Percentiles rank a stretch among this genome's conserved stretches.
These are phyloP conservation scores for Drosophila jambulina DNA, from an alignment of 1,140 invertebrate species.

Conservation along the genomic window DNA sequence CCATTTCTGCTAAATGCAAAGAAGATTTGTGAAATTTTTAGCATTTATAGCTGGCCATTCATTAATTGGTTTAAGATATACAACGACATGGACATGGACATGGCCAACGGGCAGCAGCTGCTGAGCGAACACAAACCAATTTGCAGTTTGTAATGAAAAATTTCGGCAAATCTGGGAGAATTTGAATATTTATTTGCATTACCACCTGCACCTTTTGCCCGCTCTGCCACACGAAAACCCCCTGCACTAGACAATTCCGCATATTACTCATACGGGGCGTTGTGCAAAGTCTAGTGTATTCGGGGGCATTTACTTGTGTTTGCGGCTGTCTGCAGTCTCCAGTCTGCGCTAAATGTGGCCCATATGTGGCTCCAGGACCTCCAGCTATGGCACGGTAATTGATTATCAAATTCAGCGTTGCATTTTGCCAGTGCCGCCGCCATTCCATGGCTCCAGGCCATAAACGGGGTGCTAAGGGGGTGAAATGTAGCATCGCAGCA, in stretches of 20 bases:
- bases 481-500: constrained; percentile 22
- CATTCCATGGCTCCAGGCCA: constrained; percentile 31
- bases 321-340: constrained; percentile 50
- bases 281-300: constrained; percentile 37
- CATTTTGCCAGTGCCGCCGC: constrained; percentile 56
- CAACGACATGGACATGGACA: constrained; percentile 33
- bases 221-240: neutral
- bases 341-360: constrained; percentile 63
- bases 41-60: constrained; percentile 36
- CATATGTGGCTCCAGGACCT: constrained; percentile 51
- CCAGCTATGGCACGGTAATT: constrained; percentile 64
- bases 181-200: constrained; percentile 70
- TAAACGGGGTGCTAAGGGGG: constrained; percentile 13
- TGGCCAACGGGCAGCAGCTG: constrained; percentile 53
- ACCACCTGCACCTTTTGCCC: constrained; percentile 38
- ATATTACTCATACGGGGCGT: constrained; percentile 48
- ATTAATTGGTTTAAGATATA: constrained; percentile 50
- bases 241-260: constrained; percentile 29
- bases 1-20: constrained; percentile 7
- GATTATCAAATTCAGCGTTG: constrained; percentile 80
- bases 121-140: constrained; percentile 62
- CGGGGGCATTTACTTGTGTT: constrained; percentile 48
- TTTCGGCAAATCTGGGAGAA: constrained; percentile 58
- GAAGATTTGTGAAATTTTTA: constrained; percentile 39
- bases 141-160: constrained; percentile 79